phyloP scores from a whole-genome alignment of 2,888 invertebrate genomes.

The Sesia bembeciformis region DNA sequence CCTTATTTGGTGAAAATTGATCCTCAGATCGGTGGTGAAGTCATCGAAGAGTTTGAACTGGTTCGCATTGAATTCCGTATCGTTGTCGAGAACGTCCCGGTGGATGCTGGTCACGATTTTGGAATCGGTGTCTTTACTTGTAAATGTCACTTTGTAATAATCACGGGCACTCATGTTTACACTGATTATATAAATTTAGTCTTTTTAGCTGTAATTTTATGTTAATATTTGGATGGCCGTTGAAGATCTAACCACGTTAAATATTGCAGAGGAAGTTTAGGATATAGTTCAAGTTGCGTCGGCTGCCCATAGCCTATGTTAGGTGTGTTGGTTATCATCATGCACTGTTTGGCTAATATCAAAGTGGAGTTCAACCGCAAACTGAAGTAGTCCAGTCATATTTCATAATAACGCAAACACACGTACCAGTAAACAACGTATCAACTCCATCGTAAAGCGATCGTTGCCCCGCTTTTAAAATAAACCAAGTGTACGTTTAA shows the following conservation, averaged over 20 bases:
- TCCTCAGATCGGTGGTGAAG: conserved; percentile 58
- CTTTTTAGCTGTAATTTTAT: too few species aligned
- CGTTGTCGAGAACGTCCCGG: conserved; percentile 54
- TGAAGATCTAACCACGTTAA: neutral
- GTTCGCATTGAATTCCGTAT: conserved; percentile 65
- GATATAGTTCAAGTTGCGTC: conserved; percentile 18
- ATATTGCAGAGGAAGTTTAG: neutral
- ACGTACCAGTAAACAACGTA: neutral
- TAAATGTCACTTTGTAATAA: conserved; percentile 56
- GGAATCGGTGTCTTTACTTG: conserved; percentile 32
- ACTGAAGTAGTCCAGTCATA: conserved; percentile 7
- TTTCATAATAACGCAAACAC: conserved; percentile 8
- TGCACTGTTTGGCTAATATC: conserved; percentile 8
- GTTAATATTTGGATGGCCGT: neutral
- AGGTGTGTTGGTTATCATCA: conserved; percentile 45
- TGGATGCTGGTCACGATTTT: conserved; percentile 29
- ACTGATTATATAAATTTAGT: neutral
- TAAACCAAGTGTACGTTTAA: conserved; percentile 12
- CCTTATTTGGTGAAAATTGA: conserved; percentile 50
- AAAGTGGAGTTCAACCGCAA: conserved; percentile 1
- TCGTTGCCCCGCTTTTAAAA: conserved; percentile 18
- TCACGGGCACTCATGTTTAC: conserved; percentile 54
- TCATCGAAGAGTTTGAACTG: conserved; percentile 67
- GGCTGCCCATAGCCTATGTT: conserved; percentile 11
- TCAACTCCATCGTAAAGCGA: conserved; percentile 11